Base-by-base conservation (phyloP, 2,797 vertebrate genomes). In the Psittacula derbiana region DNA sequence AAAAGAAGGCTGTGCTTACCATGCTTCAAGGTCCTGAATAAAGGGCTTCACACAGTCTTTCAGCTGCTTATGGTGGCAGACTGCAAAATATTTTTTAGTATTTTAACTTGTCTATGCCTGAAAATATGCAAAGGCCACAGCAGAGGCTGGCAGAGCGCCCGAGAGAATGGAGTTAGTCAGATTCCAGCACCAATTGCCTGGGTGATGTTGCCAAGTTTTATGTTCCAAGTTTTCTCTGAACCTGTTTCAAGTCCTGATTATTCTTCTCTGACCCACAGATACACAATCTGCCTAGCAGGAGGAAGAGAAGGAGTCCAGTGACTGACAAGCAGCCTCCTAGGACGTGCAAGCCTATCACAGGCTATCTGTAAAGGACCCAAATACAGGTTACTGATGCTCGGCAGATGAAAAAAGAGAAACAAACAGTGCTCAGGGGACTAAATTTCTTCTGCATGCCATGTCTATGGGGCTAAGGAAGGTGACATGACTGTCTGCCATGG, bases 51-150 rank as follows among this genome's bases (percentile, higher is more conserved):
- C 24, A 33, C 58, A 73, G 31, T 72, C 58, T 94, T 93, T 84
- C 28, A 92, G 33, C 70, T 90, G 91, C 82, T 92, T 58, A 66
- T 92, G 76, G 70, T 73, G 52, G 76, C 67, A 84, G 71, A 69
- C 66, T 90, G 88, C 40, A 94, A 95, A 96, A 94, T 95, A 92
- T 96, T 94, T 95, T 92, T 94, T 86, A 79, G 80, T 95, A 86
- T 95, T 95, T 93, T 76, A 93, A 90, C 82, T 95, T 95, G 74
- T 67, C 80, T 96, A 4, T 96, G 86, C 67, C 86, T 95, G 86
- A 95, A 97, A 96, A 94, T 95, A 94, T 90, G 90, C 86, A 94
- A 92, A 94, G 95, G 92, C 86, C 91, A 89, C 80, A 93, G 88
- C 86, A 92, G 90, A 91, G 78, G 69, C 86, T 96, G 94, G 95